Base-by-base conservation (phyloP, 2,797 vertebrate species). In the Potorous gilbertii region DNA sequence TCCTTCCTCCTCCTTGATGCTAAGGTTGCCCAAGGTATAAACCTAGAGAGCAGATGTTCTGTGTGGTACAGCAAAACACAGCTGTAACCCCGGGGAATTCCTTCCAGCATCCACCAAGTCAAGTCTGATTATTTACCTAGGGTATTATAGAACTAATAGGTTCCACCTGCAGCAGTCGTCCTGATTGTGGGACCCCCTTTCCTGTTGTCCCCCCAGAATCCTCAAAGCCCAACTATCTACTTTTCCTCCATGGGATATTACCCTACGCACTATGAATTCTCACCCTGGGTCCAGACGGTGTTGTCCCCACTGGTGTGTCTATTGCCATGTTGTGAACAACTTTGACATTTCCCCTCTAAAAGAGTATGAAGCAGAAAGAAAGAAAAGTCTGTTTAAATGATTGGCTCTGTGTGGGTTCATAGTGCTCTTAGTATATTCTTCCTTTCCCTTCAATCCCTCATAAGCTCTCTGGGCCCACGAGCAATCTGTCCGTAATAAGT, bases 401-500 rank as follows among this genome's bases (percentile, higher is more conserved):
- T 55, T 87, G 92, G 91, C 92, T 97, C 13, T 91, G 90, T 90
- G 94, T 93, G 89, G 95, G 96, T 93, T 96, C 97, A 97, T 96
- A 97, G 96, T 95, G 13, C 95, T 95, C 93, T 66, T 92, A 96
- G 96, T 87, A 87, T 95, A 90, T 66, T 56, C 66, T n/a, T 34
- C 91, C 57, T 24, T 90, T 91, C 91, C 50, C 62, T 54, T 96
- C 46, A 0, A 95, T 59, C 0, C 95, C 93, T 93, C 96, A 94
- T 94, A 96, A 95, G 59, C 96, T 18, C 95, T 97, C 95, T 94
- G 92, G 96, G 97, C 62, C 97, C 46, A 34, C 40, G 28, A 98
- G 97, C 91, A 96, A 98, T 97, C 5, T 93, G 98, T 98, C 94
- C 93, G 96, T 98, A 98, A 98, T 98, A 98, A 98, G 98, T 96